Base-by-base conservation (phyloP, 2,888 invertebrate species). In the Drosophila kuntzei region DNA sequence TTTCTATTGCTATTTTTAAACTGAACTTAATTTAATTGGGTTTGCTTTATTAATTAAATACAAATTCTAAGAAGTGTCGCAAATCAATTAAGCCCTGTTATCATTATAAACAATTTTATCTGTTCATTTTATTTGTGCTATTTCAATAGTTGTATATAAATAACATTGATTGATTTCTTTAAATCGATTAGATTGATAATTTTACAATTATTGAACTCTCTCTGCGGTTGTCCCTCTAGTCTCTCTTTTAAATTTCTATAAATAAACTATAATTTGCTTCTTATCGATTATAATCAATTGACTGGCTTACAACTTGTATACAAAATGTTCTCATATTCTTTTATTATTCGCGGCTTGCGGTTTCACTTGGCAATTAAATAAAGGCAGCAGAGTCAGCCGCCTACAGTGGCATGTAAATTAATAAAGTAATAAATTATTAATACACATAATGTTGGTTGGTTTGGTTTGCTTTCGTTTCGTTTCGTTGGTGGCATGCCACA, bases 361-460 rank as follows among this genome's bases (percentile, higher is more conserved):
- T 61, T 46, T 29, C 25, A 7, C 53, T 16, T 43, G 64, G 55
- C 71, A 71, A 71, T 71, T 71, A 71, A 63, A 54, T 71, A 71
- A 54, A 54, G 54, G 37, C 62, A 22, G 22, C 22, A 37, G 32
- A 50, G 47, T 12, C 50, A 43, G 22, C 25, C 22, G 18, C 41
- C 32, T 7, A 43, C 39, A 62, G 41, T 58, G 49, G 69, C 68
- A 59, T 87, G 71, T 68, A 80, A 82, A 77, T 84, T 85, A 84
- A 79, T 85, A 87, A 86, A 85, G 80, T 77, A 71, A 72, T 84
- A 82, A 82, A 87, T 87, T 86, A 82, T 87, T 77, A 77, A 87
- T 79, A 82, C 50, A 62, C 68, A 73, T 60, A 43, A 62, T 44
- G 58, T 27, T 14, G 49, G 51, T 53, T 51, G 22, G 34, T 12